A percentile compares a stretch with the other conserved stretches of the same genome.
phyloP scores from a whole-genome alignment of 2,888 invertebrate genomes.

The Apamea anceps region DNA sequence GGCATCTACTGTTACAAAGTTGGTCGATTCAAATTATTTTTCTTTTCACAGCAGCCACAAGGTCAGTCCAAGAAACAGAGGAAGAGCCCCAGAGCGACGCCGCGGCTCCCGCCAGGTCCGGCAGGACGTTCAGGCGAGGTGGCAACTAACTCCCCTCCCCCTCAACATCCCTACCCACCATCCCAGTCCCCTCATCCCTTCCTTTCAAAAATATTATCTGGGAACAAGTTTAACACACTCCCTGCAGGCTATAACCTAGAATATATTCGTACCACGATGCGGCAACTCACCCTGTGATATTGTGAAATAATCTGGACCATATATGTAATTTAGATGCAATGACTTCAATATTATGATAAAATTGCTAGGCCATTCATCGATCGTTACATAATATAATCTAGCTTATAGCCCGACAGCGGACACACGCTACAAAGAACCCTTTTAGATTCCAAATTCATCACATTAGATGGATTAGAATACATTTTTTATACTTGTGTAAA shows the following conservation, averaged over 20 bases:
- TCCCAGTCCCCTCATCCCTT: conserved; percentile 47
- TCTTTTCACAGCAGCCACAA: conserved; percentile 76
- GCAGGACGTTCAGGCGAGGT: conserved; percentile 81
- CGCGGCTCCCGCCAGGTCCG: conserved; percentile 74
- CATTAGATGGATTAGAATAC: conserved; percentile 74
- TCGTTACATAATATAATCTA: conserved; percentile 28
- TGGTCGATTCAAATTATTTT: neutral
- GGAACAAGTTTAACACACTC: conserved; percentile 30
- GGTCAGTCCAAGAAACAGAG: conserved; percentile 80
- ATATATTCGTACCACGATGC: conserved; percentile 26
- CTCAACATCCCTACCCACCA: conserved; percentile 45
- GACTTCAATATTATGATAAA: conserved; percentile 39
- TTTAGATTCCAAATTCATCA: conserved; percentile 68
- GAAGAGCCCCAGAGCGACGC: conserved; percentile 78
- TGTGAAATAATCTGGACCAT: conserved; percentile 48
- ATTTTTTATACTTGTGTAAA: conserved; percentile 85
- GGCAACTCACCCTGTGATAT: conserved; percentile 57
- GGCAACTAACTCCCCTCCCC: conserved; percentile 73
- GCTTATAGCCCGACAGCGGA: conserved; percentile 21
- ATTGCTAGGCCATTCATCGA: conserved; percentile 29
- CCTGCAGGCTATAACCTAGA: conserved; percentile 36
- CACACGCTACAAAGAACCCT: conserved; percentile 39
- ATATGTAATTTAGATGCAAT: conserved; percentile 44
- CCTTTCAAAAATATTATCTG: conserved; percentile 51
- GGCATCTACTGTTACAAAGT: neutral